A percentile compares a stretch with the other conserved stretches of the same genome.
Conservation (phyloP, 2,113 vertebrate genomes). For the Cacatua alba region DNA sequence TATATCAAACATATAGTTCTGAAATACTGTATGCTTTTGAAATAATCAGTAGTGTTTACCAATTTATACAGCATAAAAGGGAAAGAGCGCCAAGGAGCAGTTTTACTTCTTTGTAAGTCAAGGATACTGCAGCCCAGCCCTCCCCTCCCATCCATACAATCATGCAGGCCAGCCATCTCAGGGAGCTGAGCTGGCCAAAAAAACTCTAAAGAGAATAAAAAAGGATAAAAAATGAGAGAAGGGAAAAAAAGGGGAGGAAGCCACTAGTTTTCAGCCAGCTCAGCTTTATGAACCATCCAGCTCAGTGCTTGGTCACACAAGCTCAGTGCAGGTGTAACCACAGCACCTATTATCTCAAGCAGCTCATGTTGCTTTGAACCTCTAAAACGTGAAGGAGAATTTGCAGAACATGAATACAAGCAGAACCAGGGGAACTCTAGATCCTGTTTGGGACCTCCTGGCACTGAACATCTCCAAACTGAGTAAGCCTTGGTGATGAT, state of each 20-base stretch:
- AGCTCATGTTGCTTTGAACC: not conserved
- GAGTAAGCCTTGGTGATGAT: not conserved
- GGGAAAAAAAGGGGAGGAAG: not conserved
- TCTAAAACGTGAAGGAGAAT: not conserved
- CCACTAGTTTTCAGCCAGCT: not conserved
- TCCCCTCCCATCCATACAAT: not conserved
- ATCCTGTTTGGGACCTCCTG: not conserved
- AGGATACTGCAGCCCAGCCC: not conserved
- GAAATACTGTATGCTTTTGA: not conserved
- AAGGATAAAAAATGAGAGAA: too few relatives aligned
- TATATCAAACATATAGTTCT: not conserved
- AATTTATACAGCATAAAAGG: not conserved
- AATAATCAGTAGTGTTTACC: not conserved
- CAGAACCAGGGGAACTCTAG: not conserved
- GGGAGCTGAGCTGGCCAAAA: not conserved
- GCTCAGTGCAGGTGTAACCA: not conserved
- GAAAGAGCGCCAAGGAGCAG: not conserved
- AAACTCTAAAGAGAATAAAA: not conserved
- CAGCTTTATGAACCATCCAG: not conserved
- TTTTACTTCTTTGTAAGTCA: not conserved
- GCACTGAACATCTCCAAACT: not conserved
- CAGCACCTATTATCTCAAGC: not conserved
- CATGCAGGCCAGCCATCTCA: not conserved
- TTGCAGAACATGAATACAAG: not conserved
- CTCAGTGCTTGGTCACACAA: not conserved